Evolutionary conservation across 2,888 invertebrate genomes (phyloP).

Genomic region (Lithophane socia): DNA sequence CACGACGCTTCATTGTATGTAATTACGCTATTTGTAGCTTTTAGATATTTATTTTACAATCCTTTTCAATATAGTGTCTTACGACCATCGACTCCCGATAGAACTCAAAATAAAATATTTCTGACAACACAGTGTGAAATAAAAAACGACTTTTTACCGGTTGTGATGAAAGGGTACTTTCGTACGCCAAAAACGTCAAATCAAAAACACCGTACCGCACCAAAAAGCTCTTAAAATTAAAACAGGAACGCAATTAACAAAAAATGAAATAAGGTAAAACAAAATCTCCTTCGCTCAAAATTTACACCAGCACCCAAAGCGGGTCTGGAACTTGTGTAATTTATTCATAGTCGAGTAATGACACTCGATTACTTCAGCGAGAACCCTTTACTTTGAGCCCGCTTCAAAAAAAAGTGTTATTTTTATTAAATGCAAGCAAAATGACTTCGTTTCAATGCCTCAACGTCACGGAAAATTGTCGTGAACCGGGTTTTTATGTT

Average conservation of each 20-base stretch:
- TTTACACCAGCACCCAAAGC: constrained; percentile 73
- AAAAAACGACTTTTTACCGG: background rate
- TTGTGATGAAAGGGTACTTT: background rate
- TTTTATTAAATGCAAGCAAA: constrained; percentile 82
- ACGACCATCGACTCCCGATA: background rate
- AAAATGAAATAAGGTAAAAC: constrained; percentile 16
- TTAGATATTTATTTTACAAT: background rate
- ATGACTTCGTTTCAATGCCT: constrained; percentile 78
- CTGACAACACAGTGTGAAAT: background rate
- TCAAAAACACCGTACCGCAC: constrained; percentile 21
- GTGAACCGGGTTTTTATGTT: constrained; percentile 61
- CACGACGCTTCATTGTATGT: background rate
- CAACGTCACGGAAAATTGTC: constrained; percentile 63
- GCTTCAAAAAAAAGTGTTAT: constrained; percentile 83
- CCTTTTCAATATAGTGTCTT: background rate
- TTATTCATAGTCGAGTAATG: constrained; percentile 90
- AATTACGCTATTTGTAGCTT: background rate
- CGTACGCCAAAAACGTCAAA: background rate
- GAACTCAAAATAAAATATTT: background rate
- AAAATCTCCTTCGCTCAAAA: constrained; percentile 57
- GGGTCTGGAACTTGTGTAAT: constrained; percentile 84
- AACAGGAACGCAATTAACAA: constrained; percentile 44
- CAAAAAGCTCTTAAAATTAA: constrained; percentile 41
- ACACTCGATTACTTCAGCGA: constrained; percentile 89
- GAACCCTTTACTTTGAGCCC: constrained; percentile 85